Evolutionary conservation across 2,888 invertebrate species (phyloP).

Genomic region (Blastobasis adustella): DNA sequence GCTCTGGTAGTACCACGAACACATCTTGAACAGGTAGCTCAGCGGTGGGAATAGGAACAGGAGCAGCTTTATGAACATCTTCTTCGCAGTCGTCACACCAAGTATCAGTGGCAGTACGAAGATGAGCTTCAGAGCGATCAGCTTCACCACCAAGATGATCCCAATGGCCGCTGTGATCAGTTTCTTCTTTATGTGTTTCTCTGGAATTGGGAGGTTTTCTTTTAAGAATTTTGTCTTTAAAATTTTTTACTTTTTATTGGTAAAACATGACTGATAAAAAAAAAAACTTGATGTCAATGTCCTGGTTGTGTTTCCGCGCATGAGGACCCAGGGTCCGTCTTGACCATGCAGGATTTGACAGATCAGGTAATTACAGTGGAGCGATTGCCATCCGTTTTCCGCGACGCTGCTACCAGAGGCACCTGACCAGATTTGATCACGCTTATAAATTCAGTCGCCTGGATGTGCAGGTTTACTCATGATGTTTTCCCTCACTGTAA

Average conservation of each 20-base stretch:
- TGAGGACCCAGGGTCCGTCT: too few relatives aligned
- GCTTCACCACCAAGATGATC: constrained; percentile 83
- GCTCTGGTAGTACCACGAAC: constrained; percentile 86
- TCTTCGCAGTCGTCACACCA: constrained; percentile 88
- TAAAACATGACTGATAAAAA: not conserved
- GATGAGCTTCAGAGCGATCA: constrained; percentile 86
- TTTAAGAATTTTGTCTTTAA: not conserved
- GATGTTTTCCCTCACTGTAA: too few relatives aligned
- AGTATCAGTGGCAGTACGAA: constrained; percentile 86
- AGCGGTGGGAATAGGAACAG: constrained; percentile 89
- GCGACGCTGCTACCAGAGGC: too few relatives aligned
- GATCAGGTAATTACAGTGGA: too few relatives aligned
- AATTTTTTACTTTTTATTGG: not conserved
- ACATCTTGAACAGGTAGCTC: constrained; percentile 88
- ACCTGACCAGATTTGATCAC: too few relatives aligned
- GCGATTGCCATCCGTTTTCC: too few relatives aligned
- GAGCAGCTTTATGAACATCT: constrained; percentile 85
- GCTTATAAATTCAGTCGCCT: too few relatives aligned
- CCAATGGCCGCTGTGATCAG: constrained; percentile 84
- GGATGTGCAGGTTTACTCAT: too few relatives aligned
- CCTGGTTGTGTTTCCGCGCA: too few relatives aligned
- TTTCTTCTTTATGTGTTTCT: constrained; percentile 84
- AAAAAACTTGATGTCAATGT: too few relatives aligned
- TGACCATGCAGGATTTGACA: too few relatives aligned
- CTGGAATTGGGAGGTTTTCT: constrained; percentile 63